Base-by-base conservation (phyloP, 2,113 vertebrate species). In the Tyto alba region DNA sequence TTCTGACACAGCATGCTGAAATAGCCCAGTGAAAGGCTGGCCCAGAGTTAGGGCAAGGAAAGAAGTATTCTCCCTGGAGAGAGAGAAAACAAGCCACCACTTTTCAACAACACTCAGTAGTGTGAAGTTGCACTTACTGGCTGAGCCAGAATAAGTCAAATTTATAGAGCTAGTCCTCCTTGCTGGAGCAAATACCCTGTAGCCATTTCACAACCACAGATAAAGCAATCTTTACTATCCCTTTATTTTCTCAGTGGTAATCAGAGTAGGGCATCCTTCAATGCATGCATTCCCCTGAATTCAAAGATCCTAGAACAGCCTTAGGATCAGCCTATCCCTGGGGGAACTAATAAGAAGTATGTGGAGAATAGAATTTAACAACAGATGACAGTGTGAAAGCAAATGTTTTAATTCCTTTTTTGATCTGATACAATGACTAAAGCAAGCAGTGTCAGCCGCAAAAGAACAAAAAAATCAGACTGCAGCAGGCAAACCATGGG, bases 101-200 rank as follows among this genome's bases (percentile, higher is more conserved):
- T 57, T 47, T 43, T 26, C 63, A 77, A 4, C 23, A 53, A 0
- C 52, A 13, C 15, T 3, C 10, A 27, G 25, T 0, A 1, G 1
- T 3, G 40, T 29, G 34, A 69, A 76, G 56, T 2, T 47, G 47
- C 67, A 20, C 34, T 34, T n/a, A 4, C 32, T 45, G 29, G 11
- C 40, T 59, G 53, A 63, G 71, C 25, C 57, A 55, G 45, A 52
- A 2, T 6, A n/a, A 59, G 4, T 11, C 43, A 79, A 8, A 47
- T 45, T 63, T 30, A 32, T 1, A 38, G 38, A 59, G 32, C n/a
- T 21, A 0, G 15, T 32, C 13, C n/a, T 55, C 43, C 52, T 34
- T 66, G 36, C 27, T 22, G 67, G 62, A 59, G 56, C 38, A 72
- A 83, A 63, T 3, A 79, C 9, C 11, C 55, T 19, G 34, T 27